Evolutionary conservation across 2,113 vertebrate species (phyloP).

Genomic region (Burhinus oedicnemus): DNA sequence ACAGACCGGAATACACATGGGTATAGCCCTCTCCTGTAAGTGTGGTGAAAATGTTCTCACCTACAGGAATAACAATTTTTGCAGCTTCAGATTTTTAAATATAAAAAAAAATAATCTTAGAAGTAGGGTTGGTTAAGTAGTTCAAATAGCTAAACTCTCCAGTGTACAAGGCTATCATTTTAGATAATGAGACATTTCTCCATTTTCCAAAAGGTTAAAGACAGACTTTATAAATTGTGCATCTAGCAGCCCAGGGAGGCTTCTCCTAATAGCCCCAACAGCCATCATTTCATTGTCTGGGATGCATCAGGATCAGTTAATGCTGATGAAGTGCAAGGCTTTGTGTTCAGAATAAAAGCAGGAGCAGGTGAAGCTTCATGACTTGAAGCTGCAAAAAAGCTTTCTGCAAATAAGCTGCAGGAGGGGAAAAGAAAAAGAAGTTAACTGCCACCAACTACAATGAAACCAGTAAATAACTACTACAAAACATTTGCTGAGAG

Average conservation of each 20-base stretch:
- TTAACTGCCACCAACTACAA: background rate
- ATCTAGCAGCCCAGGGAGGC: slow-evolving; percentile 27
- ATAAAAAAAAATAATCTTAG: background rate
- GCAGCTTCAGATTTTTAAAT: background rate
- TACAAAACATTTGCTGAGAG: background rate
- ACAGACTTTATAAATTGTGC: slow-evolving; percentile 58
- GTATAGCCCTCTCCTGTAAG: background rate
- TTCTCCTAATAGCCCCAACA: slow-evolving; percentile 51
- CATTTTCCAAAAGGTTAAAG: slow-evolving; percentile 54
- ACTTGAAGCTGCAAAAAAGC: background rate
- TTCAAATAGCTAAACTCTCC: slow-evolving; percentile 38
- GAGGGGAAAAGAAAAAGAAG: background rate
- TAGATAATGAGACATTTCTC: slow-evolving; percentile 64
- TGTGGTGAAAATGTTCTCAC: background rate
- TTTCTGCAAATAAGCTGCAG: background rate
- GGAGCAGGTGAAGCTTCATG: background rate
- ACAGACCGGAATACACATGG: background rate
- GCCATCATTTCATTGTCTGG: slow-evolving; percentile 55
- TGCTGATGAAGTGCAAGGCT: slow-evolving; percentile 44
- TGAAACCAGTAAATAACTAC: background rate
- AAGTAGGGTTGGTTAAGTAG: slow-evolving; percentile 2
- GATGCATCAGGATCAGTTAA: slow-evolving; percentile 54
- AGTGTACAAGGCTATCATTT: slow-evolving; percentile 57
- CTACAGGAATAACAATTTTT: background rate
- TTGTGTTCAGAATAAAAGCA: slow-evolving; percentile 48